Percentiles rank a stretch among this genome's conserved stretches.
Conservation (phyloP, 2,113 vertebrate species). For the Rutilus rutilus region DNA sequence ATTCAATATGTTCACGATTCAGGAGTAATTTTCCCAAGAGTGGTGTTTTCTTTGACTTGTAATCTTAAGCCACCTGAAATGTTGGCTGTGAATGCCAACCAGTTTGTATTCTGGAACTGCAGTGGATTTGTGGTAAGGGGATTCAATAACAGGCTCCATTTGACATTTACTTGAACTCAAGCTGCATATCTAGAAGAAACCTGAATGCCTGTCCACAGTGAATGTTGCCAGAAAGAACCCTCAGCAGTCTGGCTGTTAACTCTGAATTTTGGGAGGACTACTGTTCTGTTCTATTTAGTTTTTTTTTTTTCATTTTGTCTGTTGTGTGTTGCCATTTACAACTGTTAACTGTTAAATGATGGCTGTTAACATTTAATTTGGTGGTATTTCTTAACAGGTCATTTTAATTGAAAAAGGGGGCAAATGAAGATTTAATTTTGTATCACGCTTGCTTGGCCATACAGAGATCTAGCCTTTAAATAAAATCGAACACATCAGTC, state of each 20-base stretch:
- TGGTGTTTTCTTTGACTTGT: neutral
- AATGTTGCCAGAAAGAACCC: constrained; percentile 18
- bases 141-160: neutral
- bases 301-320: neutral
- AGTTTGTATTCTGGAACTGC: neutral
- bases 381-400: neutral
- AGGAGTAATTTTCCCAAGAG: neutral
- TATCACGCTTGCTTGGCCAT: neutral
- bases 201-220: constrained; percentile 29
- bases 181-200: neutral
- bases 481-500: neutral
- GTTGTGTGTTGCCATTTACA: neutral
- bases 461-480: neutral
- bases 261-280: constrained; percentile 4
- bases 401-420: neutral
- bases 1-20: neutral
- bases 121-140: neutral
- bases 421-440: constrained; percentile 1
- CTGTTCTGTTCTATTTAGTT: neutral
- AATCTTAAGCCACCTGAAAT: neutral
- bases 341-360: no score
- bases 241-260: constrained; percentile 13
- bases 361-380: neutral
- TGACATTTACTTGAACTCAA: constrained; percentile 35
- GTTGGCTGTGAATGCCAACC: neutral